Conservation (phyloP, 2,888 invertebrate genomes). For the Melieria picta region DNA sequence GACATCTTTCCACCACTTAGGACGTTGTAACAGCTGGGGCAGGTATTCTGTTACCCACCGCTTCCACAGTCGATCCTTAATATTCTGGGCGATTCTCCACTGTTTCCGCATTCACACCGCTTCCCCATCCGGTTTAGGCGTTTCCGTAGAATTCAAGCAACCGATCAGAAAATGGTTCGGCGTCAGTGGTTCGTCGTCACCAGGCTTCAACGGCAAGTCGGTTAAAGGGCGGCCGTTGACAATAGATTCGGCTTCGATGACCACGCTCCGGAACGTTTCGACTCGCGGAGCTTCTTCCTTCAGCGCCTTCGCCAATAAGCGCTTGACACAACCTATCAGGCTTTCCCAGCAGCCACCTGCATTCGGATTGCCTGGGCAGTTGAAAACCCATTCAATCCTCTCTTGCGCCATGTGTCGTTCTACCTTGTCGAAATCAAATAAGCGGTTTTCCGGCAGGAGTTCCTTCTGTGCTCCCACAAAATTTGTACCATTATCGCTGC, state of each 20-base stretch:
- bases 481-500: slow-evolving; percentile 13
- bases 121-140: no score
- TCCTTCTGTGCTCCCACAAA: no score
- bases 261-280: slow-evolving; percentile 37
- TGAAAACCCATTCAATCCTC: background rate
- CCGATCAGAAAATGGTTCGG: slow-evolving; percentile 38
- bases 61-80: no score
- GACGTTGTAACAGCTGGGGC: background rate
- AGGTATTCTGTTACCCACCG: slow-evolving; percentile 24
- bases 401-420: background rate
- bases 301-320: slow-evolving; percentile 25
- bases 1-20: no score
- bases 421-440: background rate
- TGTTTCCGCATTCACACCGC: no score
- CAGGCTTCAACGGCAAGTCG: slow-evolving; percentile 29
- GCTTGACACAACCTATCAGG: slow-evolving; percentile 32
- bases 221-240: slow-evolving; percentile 39
- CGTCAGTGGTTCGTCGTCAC: slow-evolving; percentile 37
- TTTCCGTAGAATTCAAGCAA: no score
- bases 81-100: slow-evolving; percentile 26
- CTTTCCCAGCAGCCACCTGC: slow-evolving; percentile 47
- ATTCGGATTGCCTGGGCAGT: slow-evolving; percentile 34
- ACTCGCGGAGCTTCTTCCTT: slow-evolving; percentile 30
- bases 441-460: background rate
- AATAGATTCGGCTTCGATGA: slow-evolving; percentile 40